These are phyloP conservation scores for Origma solitaria DNA, from an alignment of 2,113 vertebrate species.

Conservation along the genomic window DNA sequence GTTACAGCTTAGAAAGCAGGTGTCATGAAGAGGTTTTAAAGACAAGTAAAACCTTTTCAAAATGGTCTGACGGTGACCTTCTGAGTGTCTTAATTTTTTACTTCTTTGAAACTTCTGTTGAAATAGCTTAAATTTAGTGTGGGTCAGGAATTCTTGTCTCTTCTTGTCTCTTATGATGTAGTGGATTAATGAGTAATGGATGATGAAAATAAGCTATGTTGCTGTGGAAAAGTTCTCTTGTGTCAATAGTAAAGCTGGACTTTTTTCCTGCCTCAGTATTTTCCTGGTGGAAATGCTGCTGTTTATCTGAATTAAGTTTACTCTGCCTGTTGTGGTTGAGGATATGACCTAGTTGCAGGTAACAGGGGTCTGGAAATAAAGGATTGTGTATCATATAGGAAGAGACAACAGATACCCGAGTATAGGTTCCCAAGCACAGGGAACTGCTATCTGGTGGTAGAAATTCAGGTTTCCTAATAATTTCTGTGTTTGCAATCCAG, in stretches of 20 bases:
- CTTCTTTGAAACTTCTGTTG: not conserved
- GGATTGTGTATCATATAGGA: not conserved
- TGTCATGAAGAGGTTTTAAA: not conserved
- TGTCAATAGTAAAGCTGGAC: not conserved
- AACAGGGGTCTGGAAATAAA: not conserved
- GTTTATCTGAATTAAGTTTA: not conserved
- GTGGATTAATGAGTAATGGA: not conserved
- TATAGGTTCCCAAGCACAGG: not conserved
- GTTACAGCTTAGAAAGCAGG: not conserved
- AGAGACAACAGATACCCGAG: not conserved
- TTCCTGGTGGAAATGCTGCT: not conserved
- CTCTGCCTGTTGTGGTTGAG: not conserved
- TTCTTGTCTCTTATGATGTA: not conserved
- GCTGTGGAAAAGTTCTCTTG: not conserved
- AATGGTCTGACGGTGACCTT: not conserved
- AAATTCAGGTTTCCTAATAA: not conserved
- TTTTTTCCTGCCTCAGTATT: not conserved
- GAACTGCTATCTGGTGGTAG: not conserved
- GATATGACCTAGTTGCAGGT: not conserved
- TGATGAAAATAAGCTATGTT: not conserved
- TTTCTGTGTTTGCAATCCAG: not conserved
- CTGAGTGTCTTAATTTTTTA: not conserved
- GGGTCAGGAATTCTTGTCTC: not conserved
- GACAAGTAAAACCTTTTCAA: not conserved
- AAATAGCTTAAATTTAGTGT: not conserved